These are phyloP conservation scores for Operophtera brumata DNA, from an alignment of 2,888 invertebrate genomes.

Conservation along the genomic window DNA sequence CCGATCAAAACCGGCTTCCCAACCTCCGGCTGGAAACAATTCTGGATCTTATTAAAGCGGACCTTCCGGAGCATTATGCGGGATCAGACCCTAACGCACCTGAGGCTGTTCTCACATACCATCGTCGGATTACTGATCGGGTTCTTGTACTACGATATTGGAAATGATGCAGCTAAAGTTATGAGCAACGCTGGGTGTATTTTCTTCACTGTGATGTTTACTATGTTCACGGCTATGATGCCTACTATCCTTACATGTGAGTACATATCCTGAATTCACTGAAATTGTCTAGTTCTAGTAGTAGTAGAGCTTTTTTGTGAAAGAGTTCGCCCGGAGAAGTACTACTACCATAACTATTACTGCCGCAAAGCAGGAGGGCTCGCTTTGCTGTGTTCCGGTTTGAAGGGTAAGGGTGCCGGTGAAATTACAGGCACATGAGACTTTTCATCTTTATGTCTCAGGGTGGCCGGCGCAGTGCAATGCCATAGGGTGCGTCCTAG, in stretches of 20 bases:
- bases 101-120: conserved; percentile 92
- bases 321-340: too few relatives aligned
- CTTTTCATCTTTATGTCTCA: too few relatives aligned
- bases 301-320: too few relatives aligned
- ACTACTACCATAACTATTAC: too few relatives aligned
- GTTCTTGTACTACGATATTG: conserved; percentile 95
- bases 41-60: conserved; percentile 92
- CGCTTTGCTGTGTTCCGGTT: too few relatives aligned
- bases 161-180: conserved; percentile 95
- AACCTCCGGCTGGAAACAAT: conserved; percentile 90
- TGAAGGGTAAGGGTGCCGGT: too few relatives aligned
- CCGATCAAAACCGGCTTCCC: conserved; percentile 87
- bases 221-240: conserved; percentile 99
- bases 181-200: conserved; percentile 97
- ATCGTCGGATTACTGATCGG: conserved; percentile 95
- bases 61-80: conserved; percentile 90
- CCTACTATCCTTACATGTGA: conserved; percentile 98
- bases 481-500: too few relatives aligned
- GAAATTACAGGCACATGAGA: too few relatives aligned
- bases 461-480: too few relatives aligned
- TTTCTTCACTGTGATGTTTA: conserved; percentile 97
- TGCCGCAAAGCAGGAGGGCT: too few relatives aligned
- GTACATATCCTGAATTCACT: conserved; percentile 53
- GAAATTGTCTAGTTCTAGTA: too few relatives aligned
- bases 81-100: conserved; percentile 93